Evolutionary conservation across 2,888 invertebrate species (phyloP), one percentile per base, ranked within the genome.

Genomic region (Melinopterus prodromus): DNA sequence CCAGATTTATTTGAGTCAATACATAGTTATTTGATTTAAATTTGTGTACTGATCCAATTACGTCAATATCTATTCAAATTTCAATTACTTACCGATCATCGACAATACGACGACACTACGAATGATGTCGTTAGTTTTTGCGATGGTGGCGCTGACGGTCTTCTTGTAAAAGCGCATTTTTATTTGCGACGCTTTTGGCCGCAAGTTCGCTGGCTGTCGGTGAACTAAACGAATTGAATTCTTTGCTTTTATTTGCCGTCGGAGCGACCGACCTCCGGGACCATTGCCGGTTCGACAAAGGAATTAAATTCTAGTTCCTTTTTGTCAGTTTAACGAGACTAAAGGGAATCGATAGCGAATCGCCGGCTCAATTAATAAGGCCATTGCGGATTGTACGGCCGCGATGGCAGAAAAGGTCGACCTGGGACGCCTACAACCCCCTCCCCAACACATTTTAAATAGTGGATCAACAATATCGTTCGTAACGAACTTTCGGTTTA

Each of bases 291-390:
- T 53, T 53, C 53, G 53, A 53, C 53, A 53, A 53, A 53, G 53
- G 53, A 53, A 53, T 53, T 53, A 53, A 53, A 53, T 53, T 53
- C 53, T 53, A 53, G 53, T 53, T 53, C 53, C 53, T 53, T 53
- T 26, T 53, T 53, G 12, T 53, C 53, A 53, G 53, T 53, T 53
- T 53, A 53, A 53, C 53, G 53, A 53, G 53, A 53, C 53, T 53
- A 53, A 53, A 53, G 53, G 53, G 53, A 53, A 53, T 53, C 53
- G 53, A 53, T 53, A 53, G 53, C 9, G 53, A 53, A 53, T 53
- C 53, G 53, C 12, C 9, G 53, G 53, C 5, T 53, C 53, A 53
- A 53, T 53, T 53, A 53, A 53, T 53, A 53, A 53, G 53, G 53
- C 12, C 53, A 4, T 53, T 53, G 53, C 53, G 53, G 53, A 53